Base-by-base conservation (phyloP, 2,888 invertebrate species). In the Theretra japonica region DNA sequence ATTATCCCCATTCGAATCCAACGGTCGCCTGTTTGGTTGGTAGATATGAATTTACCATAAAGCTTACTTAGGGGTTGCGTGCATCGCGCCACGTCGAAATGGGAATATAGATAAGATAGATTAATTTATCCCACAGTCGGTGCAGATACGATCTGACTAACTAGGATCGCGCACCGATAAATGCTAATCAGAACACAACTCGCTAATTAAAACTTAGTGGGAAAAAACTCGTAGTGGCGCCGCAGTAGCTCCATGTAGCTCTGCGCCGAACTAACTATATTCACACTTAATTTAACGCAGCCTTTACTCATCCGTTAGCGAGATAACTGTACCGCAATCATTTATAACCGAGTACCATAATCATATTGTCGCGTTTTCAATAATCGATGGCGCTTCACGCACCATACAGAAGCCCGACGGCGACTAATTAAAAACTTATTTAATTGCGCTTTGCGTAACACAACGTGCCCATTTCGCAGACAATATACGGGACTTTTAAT, bases 131-230 rank as follows among this genome's bases (percentile, higher is more conserved):
- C 77, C 72, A 69, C 73, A 76, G 75, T 73, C 71, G 60, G 56
- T 62, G 23, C 48, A 74, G 80, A 83, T 83, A 82, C 50, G 33
- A 83, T 82, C 82, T 82, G 73, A 76, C 75, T 80, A 82, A 83
- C 75, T 79, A 80, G 79, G 80, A 79, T 80, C 75, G 80, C 75
- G 75, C 73, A 71, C 74, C 77, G 82, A 83, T 86, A 82, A 79
- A 76, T 72, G 71, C 74, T 82, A 80, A 85, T 82, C 79, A 77
- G 79, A 79, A 81, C 77, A 79, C 70, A 71, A 73, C 78, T 78
- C 72, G 77, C 76, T 80, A 81, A 83, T 82, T 83, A 80, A 65
- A 65, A 33, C 70, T 71, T 56, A 15, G 60, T 65, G 30, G 53
- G 50, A 70, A 70, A 70, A 65, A 70, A 56, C 59, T 28, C 25